Conservation (phyloP, 1,140 invertebrate species). For the Oreohelix idahoensis region DNA sequence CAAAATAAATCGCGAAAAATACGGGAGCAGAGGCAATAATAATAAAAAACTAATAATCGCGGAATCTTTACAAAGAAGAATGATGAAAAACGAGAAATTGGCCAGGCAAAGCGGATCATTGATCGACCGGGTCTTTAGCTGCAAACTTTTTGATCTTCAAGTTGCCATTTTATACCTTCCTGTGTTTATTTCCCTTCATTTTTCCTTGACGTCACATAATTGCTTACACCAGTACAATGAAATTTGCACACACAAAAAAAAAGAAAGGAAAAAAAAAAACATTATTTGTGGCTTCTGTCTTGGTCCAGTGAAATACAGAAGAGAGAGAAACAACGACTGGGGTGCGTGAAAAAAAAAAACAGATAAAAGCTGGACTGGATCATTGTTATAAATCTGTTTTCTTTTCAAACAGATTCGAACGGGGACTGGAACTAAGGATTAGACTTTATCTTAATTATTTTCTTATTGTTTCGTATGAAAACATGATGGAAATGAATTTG, state of each 20-base stretch:
- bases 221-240: neutral
- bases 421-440: no score
- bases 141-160: constrained; percentile 1
- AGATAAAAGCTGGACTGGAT: no score
- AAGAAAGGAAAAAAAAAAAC: neutral
- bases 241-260: neutral
- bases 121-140: constrained; percentile 1
- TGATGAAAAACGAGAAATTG: neutral
- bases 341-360: no score
- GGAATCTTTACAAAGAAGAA: neutral
- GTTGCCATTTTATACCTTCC: neutral
- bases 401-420: no score
- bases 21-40: neutral
- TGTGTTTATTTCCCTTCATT: constrained; percentile 6
- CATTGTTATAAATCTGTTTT: no score
- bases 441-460: no score
- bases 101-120: neutral
- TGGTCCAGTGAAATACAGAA: no score
- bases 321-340: no score
- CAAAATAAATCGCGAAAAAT: neutral
- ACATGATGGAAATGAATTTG: no score
- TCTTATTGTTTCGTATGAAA: no score
- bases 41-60: neutral
- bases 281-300: neutral
- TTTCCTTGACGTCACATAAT: neutral